Conservation (phyloP, 2,797 vertebrate species). For the Chloroceryle inda region DNA sequence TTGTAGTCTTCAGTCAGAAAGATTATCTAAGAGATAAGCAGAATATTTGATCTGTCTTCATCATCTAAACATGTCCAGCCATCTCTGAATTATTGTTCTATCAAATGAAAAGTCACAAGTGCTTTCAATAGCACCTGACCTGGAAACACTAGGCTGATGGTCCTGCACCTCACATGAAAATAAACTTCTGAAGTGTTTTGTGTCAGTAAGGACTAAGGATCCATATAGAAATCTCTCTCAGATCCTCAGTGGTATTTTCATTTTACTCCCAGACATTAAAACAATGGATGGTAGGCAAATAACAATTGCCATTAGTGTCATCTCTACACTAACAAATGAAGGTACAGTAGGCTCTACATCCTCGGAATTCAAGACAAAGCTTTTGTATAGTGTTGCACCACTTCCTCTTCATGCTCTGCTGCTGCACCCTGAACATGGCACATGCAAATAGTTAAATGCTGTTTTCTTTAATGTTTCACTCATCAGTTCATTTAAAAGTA, state of each 20-base stretch:
- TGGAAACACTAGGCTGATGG: background rate
- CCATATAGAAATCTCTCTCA: background rate
- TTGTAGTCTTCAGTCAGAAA: background rate
- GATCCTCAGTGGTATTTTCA: background rate
- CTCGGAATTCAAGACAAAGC: background rate
- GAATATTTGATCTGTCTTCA: background rate
- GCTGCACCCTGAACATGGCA: background rate
- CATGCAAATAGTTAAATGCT: background rate
- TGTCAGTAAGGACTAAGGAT: background rate
- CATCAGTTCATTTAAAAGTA: background rate
- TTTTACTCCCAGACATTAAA: background rate
- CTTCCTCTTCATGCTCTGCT: background rate
- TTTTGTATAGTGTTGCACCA: background rate
- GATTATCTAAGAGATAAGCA: background rate
- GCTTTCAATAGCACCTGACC: constrained; percentile 17
- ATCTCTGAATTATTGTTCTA: constrained; percentile 50
- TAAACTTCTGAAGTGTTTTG: background rate
- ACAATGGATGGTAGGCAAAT: background rate
- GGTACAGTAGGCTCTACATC: background rate
- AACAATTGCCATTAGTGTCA: background rate
- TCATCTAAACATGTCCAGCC: constrained; percentile 18
- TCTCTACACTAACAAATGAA: background rate
- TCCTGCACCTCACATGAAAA: background rate
- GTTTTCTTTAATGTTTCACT: constrained; percentile 22
- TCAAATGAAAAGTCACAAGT: constrained; percentile 3